Base-by-base conservation (phyloP, 2,797 vertebrate species). In the Falco biarmicus region DNA sequence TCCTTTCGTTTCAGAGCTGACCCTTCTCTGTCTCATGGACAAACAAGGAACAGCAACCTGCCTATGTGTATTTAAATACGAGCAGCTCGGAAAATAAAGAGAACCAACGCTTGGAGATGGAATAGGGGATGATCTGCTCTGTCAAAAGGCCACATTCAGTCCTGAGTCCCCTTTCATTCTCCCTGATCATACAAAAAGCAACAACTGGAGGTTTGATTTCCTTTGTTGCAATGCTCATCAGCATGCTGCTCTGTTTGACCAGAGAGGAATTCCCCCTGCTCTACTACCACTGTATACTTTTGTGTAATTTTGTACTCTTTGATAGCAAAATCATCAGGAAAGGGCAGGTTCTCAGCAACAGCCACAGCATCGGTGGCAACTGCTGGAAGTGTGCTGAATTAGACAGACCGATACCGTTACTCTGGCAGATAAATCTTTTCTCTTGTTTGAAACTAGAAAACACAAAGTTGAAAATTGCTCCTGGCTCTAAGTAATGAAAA, bases 371-470 rank as follows among this genome's bases (percentile, higher is more conserved):
- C 57, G 34, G 43, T 87, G 50, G 50, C 22, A 69, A 29, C 53
- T 77, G 65, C 61, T 84, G 50, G 43, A 73, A 71, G 18, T 63
- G 32, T 6, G 11, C 31, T 89, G 65, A 93, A 73, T 81, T 81
- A 69, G 39, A 89, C 0, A 6, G 39, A 75, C 47, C 66, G 86
- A 85, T 90, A 45, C 39, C 2, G 0, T 78, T 93, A 73, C 34
- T 73, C 31, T 16, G 10, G 12, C 51, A 88, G 56, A 90, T 85
- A 92, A 94, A 93, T 93, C n/a, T 95, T 86, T 86, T 82, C 74
- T 82, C 80, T 90, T 84, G 32, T 91, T 92, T 92, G 76, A 92
- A 95, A 88, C 82, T 50, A 47, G 82, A 91, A 91, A 95, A 75
- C 60, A 78, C 61, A 75, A 45, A 92, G 73, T 60, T 63, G 79